Conservation (phyloP, 2,797 vertebrate genomes). For the Mus minutoides region DNA sequence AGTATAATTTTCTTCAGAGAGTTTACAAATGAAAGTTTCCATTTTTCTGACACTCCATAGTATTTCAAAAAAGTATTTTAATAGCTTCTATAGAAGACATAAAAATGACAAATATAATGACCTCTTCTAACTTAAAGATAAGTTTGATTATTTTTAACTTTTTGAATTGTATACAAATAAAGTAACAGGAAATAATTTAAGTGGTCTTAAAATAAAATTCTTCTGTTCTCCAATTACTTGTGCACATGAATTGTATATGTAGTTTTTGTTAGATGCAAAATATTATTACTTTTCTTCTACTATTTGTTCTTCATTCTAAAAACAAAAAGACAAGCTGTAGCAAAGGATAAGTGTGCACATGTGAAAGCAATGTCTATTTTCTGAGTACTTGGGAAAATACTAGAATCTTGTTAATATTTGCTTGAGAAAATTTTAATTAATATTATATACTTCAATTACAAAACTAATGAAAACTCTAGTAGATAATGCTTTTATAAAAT, state of each 20-base stretch:
- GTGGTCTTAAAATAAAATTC: neutral
- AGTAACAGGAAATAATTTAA: slow-evolving; percentile 24
- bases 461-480: neutral
- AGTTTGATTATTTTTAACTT: neutral
- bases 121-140: neutral
- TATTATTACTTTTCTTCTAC: neutral
- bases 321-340: neutral
- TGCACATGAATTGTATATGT: neutral
- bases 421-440: slow-evolving; percentile 16
- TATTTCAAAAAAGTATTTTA: slow-evolving; percentile 43
- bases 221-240: neutral
- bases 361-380: neutral
- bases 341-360: neutral
- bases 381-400: neutral
- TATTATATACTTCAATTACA: neutral
- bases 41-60: neutral
- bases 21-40: neutral
- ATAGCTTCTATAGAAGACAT: neutral
- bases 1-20: slow-evolving; percentile 52
- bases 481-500: neutral
- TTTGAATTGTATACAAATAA: neutral
- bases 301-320: neutral
- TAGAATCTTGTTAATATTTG: slow-evolving; percentile 1
- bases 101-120: slow-evolving; percentile 16
- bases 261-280: slow-evolving; percentile 1